Base-by-base conservation (phyloP, 2,888 invertebrate species). In the Agrochola circellaris region DNA sequence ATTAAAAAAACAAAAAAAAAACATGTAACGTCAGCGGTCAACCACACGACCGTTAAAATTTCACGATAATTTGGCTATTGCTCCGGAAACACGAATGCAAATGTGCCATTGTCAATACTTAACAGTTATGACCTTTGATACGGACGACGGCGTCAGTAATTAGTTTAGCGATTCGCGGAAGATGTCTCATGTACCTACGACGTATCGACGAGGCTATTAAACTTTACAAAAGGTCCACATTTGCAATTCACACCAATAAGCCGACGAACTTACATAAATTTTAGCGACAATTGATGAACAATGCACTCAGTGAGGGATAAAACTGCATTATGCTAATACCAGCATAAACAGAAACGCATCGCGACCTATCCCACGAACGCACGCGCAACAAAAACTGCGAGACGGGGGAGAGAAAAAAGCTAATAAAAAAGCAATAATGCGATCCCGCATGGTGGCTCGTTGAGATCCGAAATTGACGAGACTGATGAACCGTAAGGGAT, bases 371-470 rank as follows among this genome's bases (percentile, higher is more conserved):
- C 96, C 96, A 96, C 96, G 95, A 89, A 87, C 93, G 94, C 93
- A 91, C 92, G 93, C 92, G 94, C 91, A 92, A 89, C 95, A 94
- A 95, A 96, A 96, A 96, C 95, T 93, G 94, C 94, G 92, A 93
- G 93, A 93, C 94, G 92, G 92, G 95, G 94, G 94, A 93, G 93
- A 91, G 89, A 90, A 93, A 93, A 95, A 95, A 92, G 93, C 94
- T 94, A 96, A 96, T 96, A 96, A 96, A 96, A 96, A 96, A 96
- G 96, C 95, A 96, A 96, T 96, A 96, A 96, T 93, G 94, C 92
- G 92, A 95, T 96, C 96, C 96, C 96, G 96, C 96, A 96, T 96
- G 95, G 91, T 93, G 92, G 95, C 95, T 96, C 91, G 96, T 96
- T 96, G 94, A 94, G 93, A 91, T 91, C 86, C 89, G 91, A 94